Conservation (phyloP, 2,797 vertebrate species). For the Chromis chromis region DNA sequence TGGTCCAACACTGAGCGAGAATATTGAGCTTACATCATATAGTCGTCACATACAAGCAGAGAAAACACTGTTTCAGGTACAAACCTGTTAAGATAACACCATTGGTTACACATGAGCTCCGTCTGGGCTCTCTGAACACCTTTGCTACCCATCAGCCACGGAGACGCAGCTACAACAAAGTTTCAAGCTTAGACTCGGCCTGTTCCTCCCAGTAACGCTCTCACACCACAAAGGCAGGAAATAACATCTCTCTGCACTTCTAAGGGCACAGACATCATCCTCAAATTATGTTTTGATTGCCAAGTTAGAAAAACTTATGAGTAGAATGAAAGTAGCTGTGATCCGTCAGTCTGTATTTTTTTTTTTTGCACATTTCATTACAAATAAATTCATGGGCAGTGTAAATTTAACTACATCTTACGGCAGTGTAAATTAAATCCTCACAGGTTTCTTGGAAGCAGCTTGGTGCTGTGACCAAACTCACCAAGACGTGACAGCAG, state of each 20-base stretch:
- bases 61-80: constrained; percentile 58
- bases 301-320: constrained; percentile 17
- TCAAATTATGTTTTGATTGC: not conserved
- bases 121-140: constrained; percentile 13
- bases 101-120: constrained; percentile 11
- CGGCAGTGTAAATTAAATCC: constrained; percentile 32
- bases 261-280: not conserved
- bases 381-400: constrained; percentile 22
- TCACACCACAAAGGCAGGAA: constrained; percentile 37
- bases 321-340: too few species aligned
- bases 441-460: constrained; percentile 22
- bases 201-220: constrained; percentile 7
- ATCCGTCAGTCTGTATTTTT: not conserved
- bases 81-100: constrained; percentile 49
- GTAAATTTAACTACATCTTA: constrained; percentile 7
- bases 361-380: constrained; percentile 31
- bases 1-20: constrained; percentile 64
- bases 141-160: constrained; percentile 22
- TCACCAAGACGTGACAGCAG: constrained; percentile 8
- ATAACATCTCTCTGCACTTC: constrained; percentile 6
- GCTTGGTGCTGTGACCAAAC: constrained; percentile 19
- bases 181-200: constrained; percentile 21
- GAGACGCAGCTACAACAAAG: constrained; percentile 22
- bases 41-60: constrained; percentile 36
- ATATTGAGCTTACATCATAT: constrained; percentile 66